These are phyloP conservation scores for Cygnus buccinator DNA, from an alignment of 2,113 vertebrate genomes.

Conservation along the genomic window DNA sequence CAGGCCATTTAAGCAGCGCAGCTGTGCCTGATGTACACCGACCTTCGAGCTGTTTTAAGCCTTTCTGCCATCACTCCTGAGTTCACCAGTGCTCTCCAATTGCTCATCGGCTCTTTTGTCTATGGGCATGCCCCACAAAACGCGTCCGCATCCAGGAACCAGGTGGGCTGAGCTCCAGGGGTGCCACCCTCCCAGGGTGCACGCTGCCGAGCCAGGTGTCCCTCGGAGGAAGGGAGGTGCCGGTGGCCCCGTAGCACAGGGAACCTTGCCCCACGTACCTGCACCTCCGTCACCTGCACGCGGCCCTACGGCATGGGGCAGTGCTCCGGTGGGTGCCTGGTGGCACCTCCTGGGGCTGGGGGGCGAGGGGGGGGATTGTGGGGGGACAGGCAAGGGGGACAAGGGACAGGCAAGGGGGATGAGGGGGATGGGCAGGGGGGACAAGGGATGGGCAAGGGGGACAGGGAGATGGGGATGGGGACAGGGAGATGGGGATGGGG, in stretches of 20 bases:
- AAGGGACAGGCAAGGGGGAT: neutral
- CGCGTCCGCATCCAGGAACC: neutral
- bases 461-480: neutral
- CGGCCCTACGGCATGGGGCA: neutral
- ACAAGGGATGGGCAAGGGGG: no score
- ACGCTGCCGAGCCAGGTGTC: neutral
- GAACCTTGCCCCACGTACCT: neutral
- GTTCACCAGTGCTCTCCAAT: neutral
- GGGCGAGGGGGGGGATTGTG: neutral
- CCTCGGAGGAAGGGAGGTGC: slow-evolving; percentile 1
- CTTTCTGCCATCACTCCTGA: neutral
- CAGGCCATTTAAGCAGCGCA: fast-evolving
- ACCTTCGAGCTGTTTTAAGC: neutral
- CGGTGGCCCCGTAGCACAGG: neutral
- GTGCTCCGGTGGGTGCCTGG: fast-evolving
- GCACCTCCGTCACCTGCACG: neutral
- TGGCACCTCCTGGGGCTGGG: neutral
- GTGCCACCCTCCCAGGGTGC: no score
- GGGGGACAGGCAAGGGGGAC: no score
- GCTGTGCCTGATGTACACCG: neutral
- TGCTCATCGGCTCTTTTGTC: neutral
- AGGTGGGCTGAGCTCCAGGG: fast-evolving
- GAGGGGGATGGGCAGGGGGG: neutral
- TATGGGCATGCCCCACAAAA: neutral
- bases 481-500: no score